phyloP scores from a whole-genome alignment of 2,888 invertebrate species.

The Epinotia demarniana region DNA sequence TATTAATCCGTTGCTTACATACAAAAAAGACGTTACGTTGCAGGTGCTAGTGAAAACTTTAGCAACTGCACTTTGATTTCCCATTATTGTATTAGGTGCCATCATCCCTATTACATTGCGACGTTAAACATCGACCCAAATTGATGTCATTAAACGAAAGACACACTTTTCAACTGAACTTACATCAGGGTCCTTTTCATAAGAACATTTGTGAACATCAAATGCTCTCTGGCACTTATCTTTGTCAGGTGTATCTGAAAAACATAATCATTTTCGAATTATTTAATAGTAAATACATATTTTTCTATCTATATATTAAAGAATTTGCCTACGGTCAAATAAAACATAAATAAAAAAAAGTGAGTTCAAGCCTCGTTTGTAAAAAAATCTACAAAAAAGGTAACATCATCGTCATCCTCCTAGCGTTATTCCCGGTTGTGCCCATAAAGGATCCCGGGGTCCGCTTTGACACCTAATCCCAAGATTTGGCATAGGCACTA shows the following conservation, averaged over 20 bases:
- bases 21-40: too few species aligned
- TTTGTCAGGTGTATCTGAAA: conserved; percentile 74
- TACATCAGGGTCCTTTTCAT: conserved; percentile 76
- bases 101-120: not conserved
- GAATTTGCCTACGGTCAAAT: not conserved
- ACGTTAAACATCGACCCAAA: not conserved
- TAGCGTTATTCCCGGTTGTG: too few species aligned
- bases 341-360: not conserved
- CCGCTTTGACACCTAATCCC: too few species aligned
- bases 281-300: not conserved
- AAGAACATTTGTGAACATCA: conserved; percentile 79
- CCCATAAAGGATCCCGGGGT: too few species aligned
- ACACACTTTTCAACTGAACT: conserved; percentile 53
- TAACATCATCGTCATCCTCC: too few species aligned
- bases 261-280: not conserved
- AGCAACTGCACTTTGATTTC: too few species aligned
- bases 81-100: too few species aligned
- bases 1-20: too few species aligned
- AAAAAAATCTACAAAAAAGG: too few species aligned
- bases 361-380: too few species aligned
- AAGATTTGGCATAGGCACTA: too few species aligned
- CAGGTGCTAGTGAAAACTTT: too few species aligned
- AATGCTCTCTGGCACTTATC: conserved; percentile 76
- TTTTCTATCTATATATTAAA: not conserved
- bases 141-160: not conserved